A percentile compares a stretch with the other conserved stretches of the same genome.
Conservation (phyloP, 2,113 vertebrate genomes). For the Catharus fuscescens region DNA sequence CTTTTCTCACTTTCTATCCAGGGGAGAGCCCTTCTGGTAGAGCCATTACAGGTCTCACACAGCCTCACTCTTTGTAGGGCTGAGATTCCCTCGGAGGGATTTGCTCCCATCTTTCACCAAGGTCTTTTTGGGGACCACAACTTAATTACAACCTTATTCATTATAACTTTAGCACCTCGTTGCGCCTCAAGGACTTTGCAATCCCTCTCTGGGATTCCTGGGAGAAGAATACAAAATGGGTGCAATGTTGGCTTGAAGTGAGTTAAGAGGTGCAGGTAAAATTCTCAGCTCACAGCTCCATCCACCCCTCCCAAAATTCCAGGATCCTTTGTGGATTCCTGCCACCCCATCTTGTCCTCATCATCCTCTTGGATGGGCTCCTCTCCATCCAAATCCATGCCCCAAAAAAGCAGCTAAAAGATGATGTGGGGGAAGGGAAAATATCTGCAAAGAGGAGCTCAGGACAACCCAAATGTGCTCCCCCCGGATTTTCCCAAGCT, state of each 20-base stretch:
- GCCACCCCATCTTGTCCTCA: not conserved
- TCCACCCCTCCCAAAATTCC: not conserved
- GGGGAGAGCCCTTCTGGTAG: constrained; percentile 48
- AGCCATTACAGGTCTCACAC: constrained; percentile 38
- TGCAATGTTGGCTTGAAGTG: not conserved
- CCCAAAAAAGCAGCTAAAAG: not conserved
- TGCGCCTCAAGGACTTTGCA: not conserved
- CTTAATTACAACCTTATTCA: constrained; percentile 29
- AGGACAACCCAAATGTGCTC: not conserved
- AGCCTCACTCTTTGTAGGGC: not conserved
- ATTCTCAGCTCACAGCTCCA: not conserved
- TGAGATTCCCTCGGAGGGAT: not conserved
- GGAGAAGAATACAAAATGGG: not conserved
- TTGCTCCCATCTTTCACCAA: constrained; percentile 11
- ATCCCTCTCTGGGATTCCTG: not conserved
- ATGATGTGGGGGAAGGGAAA: not conserved
- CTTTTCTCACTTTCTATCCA: constrained; percentile 43
- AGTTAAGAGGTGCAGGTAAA: not conserved
- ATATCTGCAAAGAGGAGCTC: not conserved
- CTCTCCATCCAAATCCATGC: not conserved
- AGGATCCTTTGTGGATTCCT: not conserved
- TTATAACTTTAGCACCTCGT: not conserved
- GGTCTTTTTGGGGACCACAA: not conserved
- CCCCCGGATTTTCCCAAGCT: not conserved
- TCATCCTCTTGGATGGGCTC: not conserved